Evolutionary conservation across 2,113 vertebrate genomes (phyloP), one percentile per base, ranked within the genome.

Genomic region (Dasyprocta punctata): DNA sequence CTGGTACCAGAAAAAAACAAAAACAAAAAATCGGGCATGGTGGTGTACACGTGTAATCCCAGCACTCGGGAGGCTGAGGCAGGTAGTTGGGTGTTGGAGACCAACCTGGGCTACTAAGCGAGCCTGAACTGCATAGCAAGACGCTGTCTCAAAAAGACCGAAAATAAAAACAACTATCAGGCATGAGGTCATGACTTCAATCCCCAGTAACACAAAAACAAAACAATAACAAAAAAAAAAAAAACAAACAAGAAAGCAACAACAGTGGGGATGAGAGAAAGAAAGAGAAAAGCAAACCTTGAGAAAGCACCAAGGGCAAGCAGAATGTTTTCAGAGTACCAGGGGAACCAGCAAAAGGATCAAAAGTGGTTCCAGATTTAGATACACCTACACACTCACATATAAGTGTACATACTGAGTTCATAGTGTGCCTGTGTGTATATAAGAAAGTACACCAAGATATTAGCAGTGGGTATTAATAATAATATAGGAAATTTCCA

Each of bases 391-490:
- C 8, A 30, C 1, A 24, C 41, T 58, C n/a, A 47, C 0, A 24
- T 1, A 30, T 1, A n/a, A 2, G 5, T 52, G 11, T 41, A 17
- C 67, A 1, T 5, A n/a, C n/a, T n/a, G n/a, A n/a, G n/a, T n/a
- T n/a, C n/a, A n/a, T n/a, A n/a, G 1, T 44, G 0, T 63, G 8
- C 17, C 3, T 80, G 36, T 61, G 22, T 80, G 22, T 69, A 28
- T 56, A 16, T 78, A n/a, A 63, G 63, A 67, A 44, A 60, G 47
- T 24, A 33, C 5, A 65, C 28, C 41, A 54, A 10, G 2, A 12
- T n/a, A 41, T 82, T 86, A 90, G 9, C 36, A 26, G 26, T 54
- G 3, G 38, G 49, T 81, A 24, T 83, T 56, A 83, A 14, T 28
- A 58, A 36, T 4, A 13, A 8, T 33, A 33, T 3, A 69, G 28